Percentiles rank a stretch among this genome's conserved stretches.
Evolutionary conservation across 1,140 invertebrate genomes (phyloP).

Genomic region (Drosophila bipectinata): DNA sequence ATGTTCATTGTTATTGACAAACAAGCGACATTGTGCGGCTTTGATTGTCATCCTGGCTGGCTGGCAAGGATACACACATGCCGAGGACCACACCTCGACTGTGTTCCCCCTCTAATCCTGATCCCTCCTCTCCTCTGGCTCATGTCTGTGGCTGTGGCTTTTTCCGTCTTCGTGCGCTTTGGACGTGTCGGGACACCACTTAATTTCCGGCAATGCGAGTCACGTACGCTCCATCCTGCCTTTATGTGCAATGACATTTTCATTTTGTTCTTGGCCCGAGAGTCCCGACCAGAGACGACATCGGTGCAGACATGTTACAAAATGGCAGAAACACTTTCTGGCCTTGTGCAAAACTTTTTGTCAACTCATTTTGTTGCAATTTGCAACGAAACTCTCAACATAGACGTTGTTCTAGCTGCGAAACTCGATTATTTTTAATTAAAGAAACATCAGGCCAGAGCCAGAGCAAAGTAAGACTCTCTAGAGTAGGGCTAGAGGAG

Average conservation of each 20-base stretch:
- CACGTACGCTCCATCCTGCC: conserved; percentile 72
- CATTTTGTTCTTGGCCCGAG: conserved; percentile 57
- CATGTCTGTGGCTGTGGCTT: conserved; percentile 43
- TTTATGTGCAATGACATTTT: conserved; percentile 76
- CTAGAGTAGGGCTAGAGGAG: conserved; percentile 10
- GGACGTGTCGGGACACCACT: conserved; percentile 73
- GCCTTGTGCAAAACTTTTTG: conserved; percentile 61
- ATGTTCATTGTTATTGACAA: conserved; percentile 70
- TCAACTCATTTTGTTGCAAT: conserved; percentile 76
- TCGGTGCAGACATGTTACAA: conserved; percentile 62
- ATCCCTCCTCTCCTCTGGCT: background rate
- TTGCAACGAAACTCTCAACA: conserved; percentile 48
- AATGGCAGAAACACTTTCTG: conserved; percentile 54
- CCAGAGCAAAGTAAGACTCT: conserved; percentile 11
- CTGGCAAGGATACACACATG: conserved; percentile 24
- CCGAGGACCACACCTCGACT: conserved; percentile 36
- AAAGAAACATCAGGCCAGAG: conserved; percentile 52
- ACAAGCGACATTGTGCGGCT: conserved; percentile 72
- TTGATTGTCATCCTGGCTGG: conserved; percentile 60
- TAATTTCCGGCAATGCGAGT: conserved; percentile 75
- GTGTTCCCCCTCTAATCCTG: conserved; percentile 17
- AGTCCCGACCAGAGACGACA: background rate
- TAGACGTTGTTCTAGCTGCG: background rate
- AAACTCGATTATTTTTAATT: conserved; percentile 75
- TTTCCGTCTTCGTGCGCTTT: conserved; percentile 64